phyloP scores from a whole-genome alignment of 2,888 invertebrate species.

The Dendrolimus pini region DNA sequence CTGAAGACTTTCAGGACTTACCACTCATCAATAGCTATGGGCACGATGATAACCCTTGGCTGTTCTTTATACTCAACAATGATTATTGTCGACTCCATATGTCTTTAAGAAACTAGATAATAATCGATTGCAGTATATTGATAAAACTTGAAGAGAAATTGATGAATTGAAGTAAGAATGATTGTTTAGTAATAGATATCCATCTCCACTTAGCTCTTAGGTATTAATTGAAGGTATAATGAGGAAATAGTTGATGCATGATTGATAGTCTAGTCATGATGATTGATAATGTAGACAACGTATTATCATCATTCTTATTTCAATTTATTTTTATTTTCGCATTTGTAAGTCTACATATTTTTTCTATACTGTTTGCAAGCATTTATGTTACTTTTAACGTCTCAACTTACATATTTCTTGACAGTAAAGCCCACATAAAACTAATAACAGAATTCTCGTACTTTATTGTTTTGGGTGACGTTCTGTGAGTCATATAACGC shows the following conservation, averaged over 20 bases:
- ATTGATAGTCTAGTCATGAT: not conserved
- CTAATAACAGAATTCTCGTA: no score
- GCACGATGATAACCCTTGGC: slow-evolving; percentile 80
- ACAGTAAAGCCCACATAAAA: no score
- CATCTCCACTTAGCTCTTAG: not conserved
- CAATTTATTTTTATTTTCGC: slow-evolving; percentile 5
- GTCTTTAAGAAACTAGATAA: slow-evolving; percentile 28
- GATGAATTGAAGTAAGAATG: slow-evolving; percentile 13
- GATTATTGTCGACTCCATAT: slow-evolving; percentile 66
- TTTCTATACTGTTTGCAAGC: no score
- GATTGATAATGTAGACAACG: not conserved
- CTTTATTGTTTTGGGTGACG: no score
- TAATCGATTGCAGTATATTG: slow-evolving; percentile 2
- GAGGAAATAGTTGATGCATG: not conserved
- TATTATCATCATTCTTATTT: not conserved
- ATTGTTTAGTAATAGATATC: slow-evolving; percentile 6
- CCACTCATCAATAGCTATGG: slow-evolving; percentile 87
- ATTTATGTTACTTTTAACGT: no score
- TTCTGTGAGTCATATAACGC: no score
- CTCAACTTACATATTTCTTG: no score
- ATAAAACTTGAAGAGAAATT: not conserved
- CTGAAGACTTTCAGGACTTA: slow-evolving; percentile 84
- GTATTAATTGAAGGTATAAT: not conserved
- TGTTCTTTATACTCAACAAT: slow-evolving; percentile 67
- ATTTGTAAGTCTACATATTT: no score